These are phyloP conservation scores for Glossophaga mutica DNA, from an alignment of 2,797 vertebrate species.

Conservation along the genomic window DNA sequence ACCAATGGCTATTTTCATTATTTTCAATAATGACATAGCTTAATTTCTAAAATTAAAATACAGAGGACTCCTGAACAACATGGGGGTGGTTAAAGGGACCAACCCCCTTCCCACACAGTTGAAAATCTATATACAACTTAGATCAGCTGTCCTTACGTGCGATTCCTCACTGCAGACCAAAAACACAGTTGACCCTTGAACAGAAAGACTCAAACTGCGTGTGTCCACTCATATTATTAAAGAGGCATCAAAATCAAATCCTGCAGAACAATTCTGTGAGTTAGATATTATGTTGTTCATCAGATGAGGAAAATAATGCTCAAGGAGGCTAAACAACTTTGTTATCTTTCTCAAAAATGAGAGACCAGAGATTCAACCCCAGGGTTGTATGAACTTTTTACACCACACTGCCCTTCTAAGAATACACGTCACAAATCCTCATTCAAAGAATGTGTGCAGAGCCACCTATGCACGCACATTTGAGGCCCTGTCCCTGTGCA, in stretches of 20 bases:
- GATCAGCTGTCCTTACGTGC: not conserved
- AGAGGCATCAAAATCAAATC: not conserved
- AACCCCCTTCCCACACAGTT: not conserved
- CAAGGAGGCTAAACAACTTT: not conserved
- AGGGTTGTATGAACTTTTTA: not conserved
- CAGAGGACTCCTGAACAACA: not conserved
- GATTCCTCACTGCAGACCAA: not conserved
- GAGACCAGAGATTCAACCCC: not conserved
- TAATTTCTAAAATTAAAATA: conserved; percentile 13
- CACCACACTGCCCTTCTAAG: not conserved
- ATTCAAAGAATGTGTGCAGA: not conserved
- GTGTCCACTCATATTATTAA: not conserved
- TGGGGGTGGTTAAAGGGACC: not conserved
- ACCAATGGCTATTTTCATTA: not conserved
- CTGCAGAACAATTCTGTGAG: not conserved
- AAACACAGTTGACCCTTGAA: not conserved
- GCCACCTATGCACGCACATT: not conserved
- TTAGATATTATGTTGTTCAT: not conserved
- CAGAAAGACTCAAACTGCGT: not conserved
- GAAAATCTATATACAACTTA: not conserved
- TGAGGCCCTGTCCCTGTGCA: not conserved
- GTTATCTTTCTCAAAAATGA: not conserved
- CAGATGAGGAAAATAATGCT: not conserved
- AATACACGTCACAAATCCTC: not conserved
- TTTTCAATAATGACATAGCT: not conserved